Evolutionary conservation across 2,888 invertebrate genomes (phyloP).

Genomic region (Fragum sueziense): DNA sequence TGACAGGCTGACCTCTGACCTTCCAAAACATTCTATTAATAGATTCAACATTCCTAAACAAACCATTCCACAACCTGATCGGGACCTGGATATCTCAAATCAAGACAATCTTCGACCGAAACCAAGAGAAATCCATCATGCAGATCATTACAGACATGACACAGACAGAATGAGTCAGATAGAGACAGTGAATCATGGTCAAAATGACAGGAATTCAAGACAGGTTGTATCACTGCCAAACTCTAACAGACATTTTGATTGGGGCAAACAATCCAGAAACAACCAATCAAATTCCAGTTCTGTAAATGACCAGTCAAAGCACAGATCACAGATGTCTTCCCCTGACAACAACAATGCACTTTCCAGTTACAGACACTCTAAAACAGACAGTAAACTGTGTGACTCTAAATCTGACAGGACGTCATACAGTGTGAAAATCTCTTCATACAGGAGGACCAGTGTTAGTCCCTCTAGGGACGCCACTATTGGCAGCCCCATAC

Average conservation of each 20-base stretch:
- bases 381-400: not conserved
- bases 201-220: not conserved
- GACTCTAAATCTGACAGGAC: not conserved
- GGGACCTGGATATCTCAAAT: conserved; percentile 35
- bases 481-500: not conserved
- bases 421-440: conserved; percentile 8
- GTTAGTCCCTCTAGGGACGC: not conserved
- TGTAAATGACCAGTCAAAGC: not conserved
- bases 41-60: not conserved
- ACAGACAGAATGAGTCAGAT: not conserved
- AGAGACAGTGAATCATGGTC: not conserved
- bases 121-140: conserved; percentile 9
- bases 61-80: conserved; percentile 9
- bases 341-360: not conserved
- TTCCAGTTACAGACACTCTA: not conserved
- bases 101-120: conserved; percentile 44
- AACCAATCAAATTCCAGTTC: conserved; percentile 1
- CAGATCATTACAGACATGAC: not conserved
- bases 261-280: not conserved
- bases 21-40: not conserved
- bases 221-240: not conserved
- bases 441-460: not conserved
- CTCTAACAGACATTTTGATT: not conserved
- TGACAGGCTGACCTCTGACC: not conserved
- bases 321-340: not conserved